Conservation (phyloP, 1,140 invertebrate genomes). For the Pachyrhynchus sulphureomaculatus region DNA sequence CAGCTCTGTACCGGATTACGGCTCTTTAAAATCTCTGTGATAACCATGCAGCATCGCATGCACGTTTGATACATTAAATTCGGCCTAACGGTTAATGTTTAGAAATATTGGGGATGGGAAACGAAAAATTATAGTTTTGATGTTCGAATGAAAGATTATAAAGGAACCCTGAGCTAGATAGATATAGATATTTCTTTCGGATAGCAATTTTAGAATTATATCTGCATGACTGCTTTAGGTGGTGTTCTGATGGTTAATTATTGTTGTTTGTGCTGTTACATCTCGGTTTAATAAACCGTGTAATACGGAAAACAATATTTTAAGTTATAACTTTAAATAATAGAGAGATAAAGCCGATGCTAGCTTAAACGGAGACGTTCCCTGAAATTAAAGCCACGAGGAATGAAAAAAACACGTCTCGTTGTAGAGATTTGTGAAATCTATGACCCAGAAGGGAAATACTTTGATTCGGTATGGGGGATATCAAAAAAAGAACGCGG, state of each 20-base stretch:
- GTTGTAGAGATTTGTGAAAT: no score
- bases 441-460: no score
- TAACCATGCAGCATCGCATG: neutral
- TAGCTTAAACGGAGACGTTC: no score
- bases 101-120: conserved; percentile 13
- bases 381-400: no score
- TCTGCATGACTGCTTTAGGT: conserved; percentile 26
- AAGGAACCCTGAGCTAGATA: conserved; percentile 12
- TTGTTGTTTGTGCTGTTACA: neutral
- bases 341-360: no score
- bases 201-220: conserved; percentile 26
- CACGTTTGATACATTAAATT: conserved; percentile 31
- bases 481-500: no score
- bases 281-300: neutral
- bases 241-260: conserved; percentile 22
- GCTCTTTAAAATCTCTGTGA: no score
- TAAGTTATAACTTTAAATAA: no score
- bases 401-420: no score
- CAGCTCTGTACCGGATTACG: no score
- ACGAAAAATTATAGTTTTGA: conserved; percentile 16
- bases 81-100: conserved; percentile 17
- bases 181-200: conserved; percentile 21
- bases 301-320: no score
- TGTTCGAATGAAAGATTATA: conserved; percentile 11
- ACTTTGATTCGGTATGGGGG: no score